phyloP scores from a whole-genome alignment of 2,888 invertebrate genomes.

The Thymelicus lineola region DNA sequence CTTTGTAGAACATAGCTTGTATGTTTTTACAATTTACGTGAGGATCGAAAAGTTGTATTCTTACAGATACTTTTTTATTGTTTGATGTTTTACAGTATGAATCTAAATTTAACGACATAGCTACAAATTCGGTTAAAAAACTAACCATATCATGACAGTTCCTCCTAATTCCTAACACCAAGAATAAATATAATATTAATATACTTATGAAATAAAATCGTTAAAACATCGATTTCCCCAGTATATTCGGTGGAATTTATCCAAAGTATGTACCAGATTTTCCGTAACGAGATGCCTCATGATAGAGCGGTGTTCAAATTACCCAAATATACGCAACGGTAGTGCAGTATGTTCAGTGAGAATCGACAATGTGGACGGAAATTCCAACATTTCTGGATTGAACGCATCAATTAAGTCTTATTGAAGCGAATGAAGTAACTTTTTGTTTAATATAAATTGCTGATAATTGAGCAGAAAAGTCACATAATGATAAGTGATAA shows the following conservation, averaged over 20 bases:
- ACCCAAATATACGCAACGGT: conserved; percentile 1
- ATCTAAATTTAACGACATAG: too few relatives aligned
- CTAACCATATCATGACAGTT: too few relatives aligned
- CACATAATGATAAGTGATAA: too few relatives aligned
- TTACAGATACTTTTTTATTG: too few relatives aligned
- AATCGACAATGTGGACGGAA: conserved; percentile 4
- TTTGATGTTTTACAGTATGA: too few relatives aligned
- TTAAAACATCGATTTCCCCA: neutral
- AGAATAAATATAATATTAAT: too few relatives aligned
- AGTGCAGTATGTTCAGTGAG: conserved; percentile 7
- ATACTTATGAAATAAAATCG: neutral
- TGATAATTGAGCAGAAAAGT: too few relatives aligned
- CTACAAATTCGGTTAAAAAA: too few relatives aligned
- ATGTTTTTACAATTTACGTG: neutral
- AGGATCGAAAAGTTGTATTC: neutral
- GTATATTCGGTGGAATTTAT: neutral
- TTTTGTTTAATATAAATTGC: too few relatives aligned
- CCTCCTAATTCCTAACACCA: too few relatives aligned
- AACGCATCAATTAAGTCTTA: neutral
- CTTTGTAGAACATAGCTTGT: neutral
- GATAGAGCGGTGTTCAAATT: conserved; percentile 13
- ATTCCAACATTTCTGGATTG: neutral
- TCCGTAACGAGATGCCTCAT: conserved; percentile 2
- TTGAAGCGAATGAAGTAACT: too few relatives aligned
- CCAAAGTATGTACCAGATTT: conserved; percentile 5